A percentile compares a stretch with the other conserved stretches of the same genome.
phyloP scores from a whole-genome alignment of 2,113 vertebrate genomes.

The Ploceus nigricollis region DNA sequence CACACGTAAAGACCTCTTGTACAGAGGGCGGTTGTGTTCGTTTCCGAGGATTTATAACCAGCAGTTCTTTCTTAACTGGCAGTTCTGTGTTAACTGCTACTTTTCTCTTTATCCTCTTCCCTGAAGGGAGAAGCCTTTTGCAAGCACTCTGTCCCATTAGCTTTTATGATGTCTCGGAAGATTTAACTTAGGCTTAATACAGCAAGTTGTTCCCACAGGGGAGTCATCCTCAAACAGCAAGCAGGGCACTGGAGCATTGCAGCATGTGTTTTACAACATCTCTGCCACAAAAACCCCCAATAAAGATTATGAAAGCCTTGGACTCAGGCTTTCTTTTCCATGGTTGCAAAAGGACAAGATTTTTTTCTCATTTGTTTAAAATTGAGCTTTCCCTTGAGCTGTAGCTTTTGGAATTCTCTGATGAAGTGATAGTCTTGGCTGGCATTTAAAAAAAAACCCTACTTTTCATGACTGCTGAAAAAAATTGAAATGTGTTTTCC shows the following conservation, averaged over 20 bases:
- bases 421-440: not conserved
- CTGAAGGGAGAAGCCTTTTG: not conserved
- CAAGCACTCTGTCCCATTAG: constrained; percentile 9
- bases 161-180: not conserved
- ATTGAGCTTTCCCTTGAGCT: not conserved
- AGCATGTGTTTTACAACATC: not conserved
- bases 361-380: not conserved
- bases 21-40: not conserved
- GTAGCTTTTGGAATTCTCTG: not conserved
- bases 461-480: not conserved
- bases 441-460: not conserved
- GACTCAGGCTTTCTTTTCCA: not conserved
- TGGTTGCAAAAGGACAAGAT: not conserved
- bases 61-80: not conserved
- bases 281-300: not conserved
- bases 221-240: not conserved
- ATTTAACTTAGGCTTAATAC: not conserved
- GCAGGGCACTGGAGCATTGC: not conserved
- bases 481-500: not conserved
- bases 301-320: not conserved
- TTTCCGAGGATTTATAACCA: not conserved
- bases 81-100: not conserved
- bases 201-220: not conserved
- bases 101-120: not conserved
- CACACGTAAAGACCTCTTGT: rapidly evolving